phyloP scores from a whole-genome alignment of 92 coral and sea anemone species.

The Pocillopora grandis region DNA sequence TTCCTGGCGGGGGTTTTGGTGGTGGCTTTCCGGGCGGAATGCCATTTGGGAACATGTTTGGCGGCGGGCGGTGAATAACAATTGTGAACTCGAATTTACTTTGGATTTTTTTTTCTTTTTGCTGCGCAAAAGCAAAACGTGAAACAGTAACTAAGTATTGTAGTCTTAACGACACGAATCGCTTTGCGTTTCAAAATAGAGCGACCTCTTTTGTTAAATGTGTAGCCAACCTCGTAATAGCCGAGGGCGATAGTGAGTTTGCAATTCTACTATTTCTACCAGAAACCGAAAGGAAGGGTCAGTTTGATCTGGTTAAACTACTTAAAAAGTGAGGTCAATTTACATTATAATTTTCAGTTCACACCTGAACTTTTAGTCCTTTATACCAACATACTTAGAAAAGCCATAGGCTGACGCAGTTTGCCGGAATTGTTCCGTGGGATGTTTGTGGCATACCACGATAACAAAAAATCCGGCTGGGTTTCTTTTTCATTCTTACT shows the following conservation, averaged over 20 bases:
- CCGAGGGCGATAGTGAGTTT: too few relatives aligned
- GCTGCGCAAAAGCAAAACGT: too few relatives aligned
- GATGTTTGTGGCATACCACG: neutral
- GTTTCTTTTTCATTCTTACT: too few relatives aligned
- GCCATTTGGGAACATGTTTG: slow-evolving; percentile 51
- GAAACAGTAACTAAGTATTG: neutral
- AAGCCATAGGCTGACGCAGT: neutral
- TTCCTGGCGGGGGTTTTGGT: slow-evolving; percentile 8
- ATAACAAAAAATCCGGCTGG: too few relatives aligned
- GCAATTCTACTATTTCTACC: neutral
- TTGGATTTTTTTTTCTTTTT: neutral
- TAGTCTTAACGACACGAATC: neutral
- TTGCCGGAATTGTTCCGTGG: neutral
- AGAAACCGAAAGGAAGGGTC: neutral
- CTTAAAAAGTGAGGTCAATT: neutral
- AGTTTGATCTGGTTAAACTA: neutral
- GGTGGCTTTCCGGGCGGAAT: slow-evolving; percentile 28
- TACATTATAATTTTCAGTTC: neutral
- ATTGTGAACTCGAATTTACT: neutral
- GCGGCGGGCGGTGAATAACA: slow-evolving; percentile 1
- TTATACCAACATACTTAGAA: neutral
- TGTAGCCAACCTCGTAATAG: neutral
- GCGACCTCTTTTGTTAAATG: neutral
- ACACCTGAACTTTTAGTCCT: neutral
- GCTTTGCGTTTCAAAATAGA: too few relatives aligned